These are phyloP conservation scores for Pediacus dermestoides DNA, from an alignment of 2,888 invertebrate species.

Conservation along the genomic window DNA sequence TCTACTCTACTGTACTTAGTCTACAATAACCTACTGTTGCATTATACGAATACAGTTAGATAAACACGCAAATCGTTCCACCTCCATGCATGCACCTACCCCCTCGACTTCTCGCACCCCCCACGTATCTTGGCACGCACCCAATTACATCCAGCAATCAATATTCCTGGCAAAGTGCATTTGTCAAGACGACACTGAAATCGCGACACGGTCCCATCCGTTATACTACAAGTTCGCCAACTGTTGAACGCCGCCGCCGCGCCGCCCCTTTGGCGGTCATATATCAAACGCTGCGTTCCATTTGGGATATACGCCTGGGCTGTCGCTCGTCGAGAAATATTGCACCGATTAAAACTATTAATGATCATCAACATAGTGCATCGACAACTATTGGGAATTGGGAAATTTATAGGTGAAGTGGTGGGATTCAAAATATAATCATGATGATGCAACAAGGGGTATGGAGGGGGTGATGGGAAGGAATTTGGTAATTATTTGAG, in stretches of 20 bases:
- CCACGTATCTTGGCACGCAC: no score
- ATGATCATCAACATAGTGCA: slow-evolving; percentile 37
- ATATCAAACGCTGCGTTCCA: neutral
- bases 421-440: neutral
- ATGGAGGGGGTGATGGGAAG: neutral
- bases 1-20: no score
- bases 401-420: slow-evolving; percentile 9
- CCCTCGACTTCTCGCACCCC: no score
- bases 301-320: slow-evolving; percentile 7
- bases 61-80: no score
- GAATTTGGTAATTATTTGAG: neutral
- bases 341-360: slow-evolving; percentile 43
- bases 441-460: neutral
- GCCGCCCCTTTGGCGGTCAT: neutral
- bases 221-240: neutral
- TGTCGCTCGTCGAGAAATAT: slow-evolving; percentile 37
- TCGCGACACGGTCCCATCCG: slow-evolving; percentile 5
- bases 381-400: slow-evolving; percentile 35
- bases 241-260: slow-evolving; percentile 1
- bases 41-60: no score
- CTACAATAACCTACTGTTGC: no score
- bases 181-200: slow-evolving; percentile 8
- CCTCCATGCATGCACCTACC: no score
- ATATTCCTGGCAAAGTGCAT: slow-evolving; percentile 5
- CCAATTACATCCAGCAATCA: slow-evolving; percentile 5